Conservation (phyloP, 2,888 invertebrate species). For the Seladonia tumulorum region DNA sequence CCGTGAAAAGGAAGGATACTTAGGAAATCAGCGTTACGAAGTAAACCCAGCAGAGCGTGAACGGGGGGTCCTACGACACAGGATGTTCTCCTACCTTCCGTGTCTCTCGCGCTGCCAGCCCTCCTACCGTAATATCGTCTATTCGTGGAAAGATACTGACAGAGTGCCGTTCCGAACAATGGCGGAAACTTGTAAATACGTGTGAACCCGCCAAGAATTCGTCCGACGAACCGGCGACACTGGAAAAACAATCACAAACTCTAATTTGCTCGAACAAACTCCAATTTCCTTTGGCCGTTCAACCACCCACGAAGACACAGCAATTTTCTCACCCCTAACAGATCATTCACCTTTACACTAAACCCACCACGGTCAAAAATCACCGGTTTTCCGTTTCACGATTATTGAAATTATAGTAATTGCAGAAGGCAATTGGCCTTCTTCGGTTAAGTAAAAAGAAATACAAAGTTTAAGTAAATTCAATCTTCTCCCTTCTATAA, state of each 20-base stretch:
- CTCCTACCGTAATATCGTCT: slow-evolving; percentile 68
- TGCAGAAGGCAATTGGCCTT: no score
- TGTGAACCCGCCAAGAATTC: slow-evolving; percentile 59
- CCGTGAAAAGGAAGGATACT: slow-evolving; percentile 74
- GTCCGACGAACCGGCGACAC: not conserved
- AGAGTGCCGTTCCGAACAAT: slow-evolving; percentile 63
- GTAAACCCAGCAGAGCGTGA: slow-evolving; percentile 79
- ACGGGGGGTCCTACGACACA: slow-evolving; percentile 75
- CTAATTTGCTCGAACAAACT: not conserved
- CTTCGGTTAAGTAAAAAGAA: no score
- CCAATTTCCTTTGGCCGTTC: not conserved
- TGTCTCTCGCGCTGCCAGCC: slow-evolving; percentile 66
- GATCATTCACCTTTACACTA: no score
- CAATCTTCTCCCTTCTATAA: no score
- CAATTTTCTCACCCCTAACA: no score
- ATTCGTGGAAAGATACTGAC: slow-evolving; percentile 74
- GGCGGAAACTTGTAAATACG: slow-evolving; percentile 60
- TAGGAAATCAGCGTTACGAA: slow-evolving; percentile 81
- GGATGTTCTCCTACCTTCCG: slow-evolving; percentile 79
- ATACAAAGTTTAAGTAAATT: no score
- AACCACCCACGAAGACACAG: not conserved
- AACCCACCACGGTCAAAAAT: no score
- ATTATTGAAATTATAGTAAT: no score
- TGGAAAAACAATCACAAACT: slow-evolving; percentile 11
- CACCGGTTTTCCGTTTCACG: no score